phyloP scores from a whole-genome alignment of 2,113 vertebrate genomes.

The Pangasianodon hypophthalmus region DNA sequence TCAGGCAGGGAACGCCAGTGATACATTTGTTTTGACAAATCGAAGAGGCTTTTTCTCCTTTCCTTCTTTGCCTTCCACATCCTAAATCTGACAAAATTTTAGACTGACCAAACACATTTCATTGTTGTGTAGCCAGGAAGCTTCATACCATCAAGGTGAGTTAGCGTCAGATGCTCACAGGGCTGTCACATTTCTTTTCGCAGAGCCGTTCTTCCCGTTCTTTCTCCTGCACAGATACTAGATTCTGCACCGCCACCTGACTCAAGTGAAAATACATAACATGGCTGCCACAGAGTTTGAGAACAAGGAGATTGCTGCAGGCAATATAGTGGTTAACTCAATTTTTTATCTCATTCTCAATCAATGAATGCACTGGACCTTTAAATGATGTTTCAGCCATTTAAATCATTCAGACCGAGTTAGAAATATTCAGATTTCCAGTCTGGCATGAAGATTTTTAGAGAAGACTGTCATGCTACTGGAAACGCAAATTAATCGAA shows the following conservation, averaged over 20 bases:
- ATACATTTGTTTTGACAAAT: constrained; percentile 70
- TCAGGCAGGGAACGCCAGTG: constrained; percentile 56
- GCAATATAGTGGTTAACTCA: constrained; percentile 44
- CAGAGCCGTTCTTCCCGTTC: constrained; percentile 19
- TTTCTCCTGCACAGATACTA: constrained; percentile 12
- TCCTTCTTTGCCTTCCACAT: constrained; percentile 42
- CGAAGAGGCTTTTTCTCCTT: constrained; percentile 52
- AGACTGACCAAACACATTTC: constrained; percentile 64
- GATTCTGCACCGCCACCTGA: constrained; percentile 37
- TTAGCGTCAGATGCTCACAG: constrained; percentile 61
- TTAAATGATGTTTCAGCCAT: constrained; percentile 56
- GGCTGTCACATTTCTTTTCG: constrained; percentile 53
- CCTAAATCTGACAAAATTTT: constrained; percentile 66
- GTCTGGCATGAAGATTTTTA: constrained; percentile 46
- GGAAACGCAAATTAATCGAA: constrained; percentile 36
- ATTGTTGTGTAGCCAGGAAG: constrained; percentile 52
- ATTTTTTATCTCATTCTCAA: constrained; percentile 48
- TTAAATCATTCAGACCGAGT: constrained; percentile 38
- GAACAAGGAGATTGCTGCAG: constrained; percentile 37
- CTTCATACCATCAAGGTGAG: constrained; percentile 59
- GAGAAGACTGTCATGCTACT: constrained; percentile 25
- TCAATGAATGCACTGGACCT: constrained; percentile 45
- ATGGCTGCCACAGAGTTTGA: constrained; percentile 44
- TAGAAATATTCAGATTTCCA: constrained; percentile 38
- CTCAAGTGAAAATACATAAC: constrained; percentile 43